Evolutionary conservation across 2,888 invertebrate species (phyloP), one percentile per base, ranked within the genome.

Genomic region (Holacanthella duospinosa): DNA sequence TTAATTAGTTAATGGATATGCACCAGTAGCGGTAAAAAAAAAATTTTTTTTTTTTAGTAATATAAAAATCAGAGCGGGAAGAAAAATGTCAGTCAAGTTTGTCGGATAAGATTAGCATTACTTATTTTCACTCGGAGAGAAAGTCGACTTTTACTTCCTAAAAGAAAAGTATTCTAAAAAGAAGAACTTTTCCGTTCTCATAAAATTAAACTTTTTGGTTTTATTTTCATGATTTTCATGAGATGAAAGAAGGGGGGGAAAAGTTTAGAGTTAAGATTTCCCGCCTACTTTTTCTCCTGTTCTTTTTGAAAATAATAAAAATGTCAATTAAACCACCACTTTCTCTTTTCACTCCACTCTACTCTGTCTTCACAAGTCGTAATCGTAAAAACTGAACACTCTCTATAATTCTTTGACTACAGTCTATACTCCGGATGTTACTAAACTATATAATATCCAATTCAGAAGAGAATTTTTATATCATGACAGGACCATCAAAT

Each of bases 261-360:
- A 36, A 36, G 48, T 48, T 48, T n/a, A 48, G 21, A 48, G 16
- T 21, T n/a, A n/a, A 48, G 48, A 21, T 48, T 48, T 48, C 48
- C 48, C 2, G 1, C 21, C 6, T 21, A 3, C 28, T 59, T 28
- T 59, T 2, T 62, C 62, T 36, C n/a, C 29, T 27, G 29, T 62
- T 55, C 59, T 60, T 57, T 44, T 59, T 27, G 21, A 43, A 36
- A 55, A 3, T 19, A 4, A 48, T 48, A 48, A 48, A 48, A 48
- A 48, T 48, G 48, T 48, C 48, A 48, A 48, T 48, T 48, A 48
- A 48, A 48, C 19, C 48, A 9, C n/a, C 48, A 48, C 48, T 48
- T 48, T 48, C 48, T 48, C 48, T 21, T n/a, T 48, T 48, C 4
- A 48, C 48, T 36, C 6, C 36, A 12, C 36, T 36, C 16, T 36